A percentile compares a stretch with the other conserved stretches of the same genome.
Conservation (phyloP, 2,113 vertebrate genomes). For the Litocranius walleri region DNA sequence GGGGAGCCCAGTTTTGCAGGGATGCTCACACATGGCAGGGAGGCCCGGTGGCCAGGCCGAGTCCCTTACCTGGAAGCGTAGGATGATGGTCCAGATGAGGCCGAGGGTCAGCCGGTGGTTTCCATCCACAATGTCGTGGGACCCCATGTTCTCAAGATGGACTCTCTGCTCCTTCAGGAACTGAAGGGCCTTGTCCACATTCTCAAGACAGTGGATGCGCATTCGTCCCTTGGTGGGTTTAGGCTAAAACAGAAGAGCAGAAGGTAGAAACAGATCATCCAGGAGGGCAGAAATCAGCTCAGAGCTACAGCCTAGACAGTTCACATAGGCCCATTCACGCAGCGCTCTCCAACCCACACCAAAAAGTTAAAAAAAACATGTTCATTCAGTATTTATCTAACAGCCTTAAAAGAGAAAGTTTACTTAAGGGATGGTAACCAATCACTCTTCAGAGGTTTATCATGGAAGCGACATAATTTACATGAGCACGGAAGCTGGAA, state of each 20-base stretch:
- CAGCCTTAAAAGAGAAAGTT: not conserved
- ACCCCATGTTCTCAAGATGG: slow-evolving; percentile 98
- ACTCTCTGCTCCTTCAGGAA: slow-evolving; percentile 98
- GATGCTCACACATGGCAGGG: not conserved
- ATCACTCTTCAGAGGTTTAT: not conserved
- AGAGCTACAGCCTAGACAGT: not conserved
- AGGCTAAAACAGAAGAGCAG: slow-evolving; percentile 80
- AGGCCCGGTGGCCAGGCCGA: not conserved
- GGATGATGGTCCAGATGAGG: slow-evolving; percentile 98
- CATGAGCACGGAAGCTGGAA: not conserved
- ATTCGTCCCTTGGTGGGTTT: slow-evolving; percentile 97
- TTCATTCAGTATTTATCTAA: not conserved
- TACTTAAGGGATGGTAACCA: not conserved
- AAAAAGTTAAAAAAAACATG: not conserved
- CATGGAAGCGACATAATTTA: not conserved
- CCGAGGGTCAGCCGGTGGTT: slow-evolving; percentile 96
- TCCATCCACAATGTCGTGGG: slow-evolving; percentile 96
- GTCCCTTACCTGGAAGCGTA: slow-evolving; percentile 92
- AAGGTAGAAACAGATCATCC: not conserved
- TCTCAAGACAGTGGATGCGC: slow-evolving; percentile 98
- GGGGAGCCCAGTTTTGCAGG: not conserved
- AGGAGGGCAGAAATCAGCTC: not conserved
- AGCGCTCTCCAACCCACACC: not conserved
- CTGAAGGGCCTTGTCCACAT: slow-evolving; percentile 97
- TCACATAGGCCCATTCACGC: fast-evolving